Base-by-base conservation (phyloP, 2,113 vertebrate genomes). In the Pogonocichla stellata region DNA sequence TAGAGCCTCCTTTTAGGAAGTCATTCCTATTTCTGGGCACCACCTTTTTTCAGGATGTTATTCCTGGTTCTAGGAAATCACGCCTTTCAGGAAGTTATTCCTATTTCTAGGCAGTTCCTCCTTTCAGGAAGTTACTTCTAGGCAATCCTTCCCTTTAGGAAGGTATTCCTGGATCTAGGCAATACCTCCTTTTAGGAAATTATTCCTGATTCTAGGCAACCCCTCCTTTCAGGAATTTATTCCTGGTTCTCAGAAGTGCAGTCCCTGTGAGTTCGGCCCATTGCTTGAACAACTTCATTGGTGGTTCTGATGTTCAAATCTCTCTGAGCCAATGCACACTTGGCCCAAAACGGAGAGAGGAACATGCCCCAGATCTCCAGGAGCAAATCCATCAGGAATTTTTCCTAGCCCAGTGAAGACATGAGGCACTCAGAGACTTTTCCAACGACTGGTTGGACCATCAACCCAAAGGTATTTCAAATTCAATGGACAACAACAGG, bases 241-340 rank as follows among this genome's bases (percentile, higher is more conserved):
- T 58, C 29, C 64, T 69, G 45, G 22, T 10, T 62, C 51, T 34
- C 33, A 16, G 43, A 81, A 66, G 72, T 1, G 14, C 43, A 82
- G 22, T 67, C 16, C 57, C 65, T 40, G 13, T 7, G 34, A 87
- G 20, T 4, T 43, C 29, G 79, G 38, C 38, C 28, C 36, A 9
- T 2, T 80, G 45, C 33, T 70, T 64, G 36, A 84, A 40, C 29
- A 78, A 66, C 13, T 42, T 34, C 2, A 1, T 22, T 28, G 29
- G 24, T 23, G 33, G 10, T 67, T 74, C 40, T 64, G 53, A 47
- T 0, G 0, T n/a, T 33, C 2, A 3, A 66, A 17, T 58, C 25
- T 8, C 33, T 48, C 33, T 23, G 29, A 78, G 13, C 38, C 62
- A 57, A 47, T 6, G 14, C 16, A 70, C 18, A 42, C 15, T 33